Evolutionary conservation across 2,888 invertebrate species (phyloP).

Genomic region (Neoitamus cyanurus): DNA sequence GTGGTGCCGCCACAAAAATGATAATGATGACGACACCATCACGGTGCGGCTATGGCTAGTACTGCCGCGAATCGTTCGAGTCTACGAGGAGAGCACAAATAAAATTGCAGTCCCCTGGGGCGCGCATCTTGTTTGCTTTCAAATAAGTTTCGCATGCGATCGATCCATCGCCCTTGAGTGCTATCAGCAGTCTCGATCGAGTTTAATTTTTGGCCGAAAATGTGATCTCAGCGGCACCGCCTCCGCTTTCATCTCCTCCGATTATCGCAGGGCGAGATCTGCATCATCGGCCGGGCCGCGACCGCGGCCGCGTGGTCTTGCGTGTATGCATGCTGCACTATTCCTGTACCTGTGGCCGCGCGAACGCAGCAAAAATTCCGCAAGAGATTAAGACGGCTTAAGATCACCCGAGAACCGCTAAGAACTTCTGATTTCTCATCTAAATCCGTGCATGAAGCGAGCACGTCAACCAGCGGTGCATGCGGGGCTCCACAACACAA

Average conservation of each 20-base stretch:
- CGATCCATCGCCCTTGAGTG: constrained; percentile 13
- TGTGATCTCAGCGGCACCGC: constrained; percentile 36
- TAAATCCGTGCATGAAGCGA: constrained; percentile 35
- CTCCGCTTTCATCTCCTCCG: constrained; percentile 48
- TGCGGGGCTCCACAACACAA: constrained; percentile 15
- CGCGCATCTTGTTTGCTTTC: constrained; percentile 39
- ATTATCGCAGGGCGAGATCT: constrained; percentile 18
- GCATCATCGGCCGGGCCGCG: neutral
- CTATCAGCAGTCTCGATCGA: constrained; percentile 39
- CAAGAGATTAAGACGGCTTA: constrained; percentile 45
- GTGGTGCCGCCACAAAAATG: neutral
- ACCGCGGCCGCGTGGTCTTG: neutral
- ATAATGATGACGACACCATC: neutral
- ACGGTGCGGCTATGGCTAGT: neutral
- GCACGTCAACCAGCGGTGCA: constrained; percentile 13
- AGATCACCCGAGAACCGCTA: constrained; percentile 32
- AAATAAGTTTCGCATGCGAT: constrained; percentile 41
- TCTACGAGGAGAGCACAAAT: neutral
- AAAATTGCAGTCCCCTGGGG: constrained; percentile 25
- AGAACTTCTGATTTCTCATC: constrained; percentile 45
- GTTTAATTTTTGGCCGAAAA: constrained; percentile 46
- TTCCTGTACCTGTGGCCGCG: neutral
- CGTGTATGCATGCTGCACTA: neutral
- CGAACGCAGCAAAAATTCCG: constrained; percentile 19
- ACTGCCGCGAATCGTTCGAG: neutral